phyloP scores from a whole-genome alignment of 2,113 vertebrate species.

The Dipodomys spectabilis region DNA sequence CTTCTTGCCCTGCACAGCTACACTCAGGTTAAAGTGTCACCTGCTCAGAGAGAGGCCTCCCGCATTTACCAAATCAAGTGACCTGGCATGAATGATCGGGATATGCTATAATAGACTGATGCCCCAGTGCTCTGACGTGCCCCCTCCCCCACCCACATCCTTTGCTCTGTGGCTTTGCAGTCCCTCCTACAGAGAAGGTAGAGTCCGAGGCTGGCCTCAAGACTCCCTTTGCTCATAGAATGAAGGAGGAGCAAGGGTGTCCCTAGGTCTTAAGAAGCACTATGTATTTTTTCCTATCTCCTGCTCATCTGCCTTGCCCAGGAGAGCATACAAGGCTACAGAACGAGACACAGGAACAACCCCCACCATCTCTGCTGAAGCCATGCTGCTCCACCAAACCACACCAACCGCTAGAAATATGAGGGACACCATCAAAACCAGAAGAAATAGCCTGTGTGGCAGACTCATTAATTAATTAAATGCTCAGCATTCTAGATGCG shows the following conservation, averaged over 20 bases:
- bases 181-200: neutral
- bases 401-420: neutral
- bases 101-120: rapidly evolving
- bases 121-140: neutral
- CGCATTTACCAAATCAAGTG: neutral
- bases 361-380: neutral
- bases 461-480: neutral
- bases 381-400: neutral
- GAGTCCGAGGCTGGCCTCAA: neutral
- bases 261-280: neutral
- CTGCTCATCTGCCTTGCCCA: neutral
- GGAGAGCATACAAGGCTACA: neutral
- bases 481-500: neutral
- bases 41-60: neutral
- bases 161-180: neutral
- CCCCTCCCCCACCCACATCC: neutral
- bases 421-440: neutral
- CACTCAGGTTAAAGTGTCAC: neutral
- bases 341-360: neutral
- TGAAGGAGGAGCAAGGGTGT: neutral
- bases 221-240: neutral
- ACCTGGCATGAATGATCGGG: neutral
- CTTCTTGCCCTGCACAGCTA: neutral
- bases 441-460: neutral
- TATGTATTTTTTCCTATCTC: neutral